These are phyloP conservation scores for Calliopsis andreniformis DNA, from an alignment of 1,140 invertebrate species.

Conservation along the genomic window DNA sequence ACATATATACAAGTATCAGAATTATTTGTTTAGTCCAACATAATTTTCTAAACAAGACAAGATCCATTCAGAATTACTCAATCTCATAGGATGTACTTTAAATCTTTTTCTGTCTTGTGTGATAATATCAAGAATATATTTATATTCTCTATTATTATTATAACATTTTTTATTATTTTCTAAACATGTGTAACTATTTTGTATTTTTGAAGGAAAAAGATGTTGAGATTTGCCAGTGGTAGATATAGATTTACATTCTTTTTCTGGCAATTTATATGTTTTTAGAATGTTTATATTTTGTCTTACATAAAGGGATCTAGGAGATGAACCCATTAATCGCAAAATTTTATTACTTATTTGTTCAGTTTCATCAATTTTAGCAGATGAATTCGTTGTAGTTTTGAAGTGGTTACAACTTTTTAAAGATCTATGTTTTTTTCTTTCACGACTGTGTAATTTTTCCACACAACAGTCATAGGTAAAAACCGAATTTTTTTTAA, in stretches of 20 bases:
- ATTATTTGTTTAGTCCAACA: slow-evolving; percentile 53
- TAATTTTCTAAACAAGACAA: slow-evolving; percentile 73
- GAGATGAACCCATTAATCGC: slow-evolving; percentile 46
- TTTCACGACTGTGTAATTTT: background rate
- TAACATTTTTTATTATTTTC: background rate
- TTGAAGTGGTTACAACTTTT: background rate
- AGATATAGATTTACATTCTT: slow-evolving; percentile 28
- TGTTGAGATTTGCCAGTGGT: background rate
- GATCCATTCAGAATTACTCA: slow-evolving; percentile 66
- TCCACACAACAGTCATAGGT: slow-evolving; percentile 10
- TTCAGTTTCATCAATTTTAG: background rate
- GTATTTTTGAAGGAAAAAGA: background rate
- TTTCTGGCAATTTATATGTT: slow-evolving; percentile 32
- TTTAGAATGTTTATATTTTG: slow-evolving; percentile 53
- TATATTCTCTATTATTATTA: slow-evolving; percentile 33
- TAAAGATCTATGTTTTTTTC: background rate
- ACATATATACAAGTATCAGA: background rate
- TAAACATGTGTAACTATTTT: background rate
- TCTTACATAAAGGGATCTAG: slow-evolving; percentile 51
- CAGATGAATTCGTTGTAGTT: background rate
- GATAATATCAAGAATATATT: slow-evolving; percentile 65
- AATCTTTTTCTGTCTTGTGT: slow-evolving; percentile 68
- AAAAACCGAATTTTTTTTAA: background rate
- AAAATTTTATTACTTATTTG: slow-evolving; percentile 39
- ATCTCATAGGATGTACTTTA: slow-evolving; percentile 66